Conservation (phyloP, 2,113 vertebrate species). For the Tetrax tetrax region DNA sequence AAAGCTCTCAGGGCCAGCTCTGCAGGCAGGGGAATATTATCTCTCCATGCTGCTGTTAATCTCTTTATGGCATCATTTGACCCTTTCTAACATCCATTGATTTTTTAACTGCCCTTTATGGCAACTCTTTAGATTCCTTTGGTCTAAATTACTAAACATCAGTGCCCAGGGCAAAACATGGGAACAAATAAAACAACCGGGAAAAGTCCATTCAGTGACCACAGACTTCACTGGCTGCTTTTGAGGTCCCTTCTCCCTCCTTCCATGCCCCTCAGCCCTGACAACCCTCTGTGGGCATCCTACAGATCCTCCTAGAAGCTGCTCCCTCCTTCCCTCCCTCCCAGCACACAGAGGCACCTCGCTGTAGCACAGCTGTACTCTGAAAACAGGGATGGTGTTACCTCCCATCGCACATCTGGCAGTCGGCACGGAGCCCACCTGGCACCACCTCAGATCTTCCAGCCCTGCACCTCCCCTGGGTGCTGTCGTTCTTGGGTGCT, state of each 20-base stretch:
- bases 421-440: neutral
- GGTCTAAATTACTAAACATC: slow-evolving; percentile 57
- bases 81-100: slow-evolving; percentile 59
- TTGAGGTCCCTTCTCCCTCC: neutral
- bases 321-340: neutral
- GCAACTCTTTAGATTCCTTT: slow-evolving; percentile 33
- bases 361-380: neutral
- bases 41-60: slow-evolving; percentile 55
- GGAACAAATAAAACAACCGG: neutral
- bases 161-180: neutral
- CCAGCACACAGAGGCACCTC: neutral
- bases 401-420: neutral
- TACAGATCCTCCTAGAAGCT: neutral
- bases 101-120: slow-evolving; percentile 52
- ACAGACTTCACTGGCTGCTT: neutral
- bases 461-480: neutral
- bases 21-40: slow-evolving; percentile 39
- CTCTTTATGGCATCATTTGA: slow-evolving; percentile 63
- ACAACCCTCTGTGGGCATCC: neutral
- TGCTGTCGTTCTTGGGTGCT: neutral
- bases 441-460: neutral
- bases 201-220: neutral
- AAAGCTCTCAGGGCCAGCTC: neutral
- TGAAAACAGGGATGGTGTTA: neutral
- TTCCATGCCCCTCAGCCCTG: neutral